phyloP scores from a whole-genome alignment of 2,113 vertebrate genomes.

The Pelmatolapia mariae region DNA sequence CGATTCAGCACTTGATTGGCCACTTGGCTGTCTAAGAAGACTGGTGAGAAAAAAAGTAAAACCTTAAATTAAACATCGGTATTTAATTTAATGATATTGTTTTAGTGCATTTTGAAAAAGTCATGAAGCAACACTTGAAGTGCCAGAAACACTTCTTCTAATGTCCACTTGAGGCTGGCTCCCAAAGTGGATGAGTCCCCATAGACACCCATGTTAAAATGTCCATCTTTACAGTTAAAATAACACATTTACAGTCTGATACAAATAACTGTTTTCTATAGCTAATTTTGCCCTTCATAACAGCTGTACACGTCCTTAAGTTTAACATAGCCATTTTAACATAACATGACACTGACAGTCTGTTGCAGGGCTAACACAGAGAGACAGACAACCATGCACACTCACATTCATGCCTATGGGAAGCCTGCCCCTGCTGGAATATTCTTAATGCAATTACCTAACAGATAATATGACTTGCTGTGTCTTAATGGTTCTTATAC shows the following conservation, averaged over 20 bases:
- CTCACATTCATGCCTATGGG: neutral
- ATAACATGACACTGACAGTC: neutral
- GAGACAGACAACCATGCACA: neutral
- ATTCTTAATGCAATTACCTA: neutral
- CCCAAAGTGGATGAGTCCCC: neutral
- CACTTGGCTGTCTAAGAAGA: slow-evolving; percentile 74
- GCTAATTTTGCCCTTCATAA: neutral
- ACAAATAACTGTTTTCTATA: neutral
- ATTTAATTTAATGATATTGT: neutral
- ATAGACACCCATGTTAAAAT: neutral
- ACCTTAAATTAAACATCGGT: neutral
- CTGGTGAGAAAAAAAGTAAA: slow-evolving; percentile 61
- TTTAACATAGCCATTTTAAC: neutral
- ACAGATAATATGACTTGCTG: neutral
- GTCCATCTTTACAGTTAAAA: neutral
- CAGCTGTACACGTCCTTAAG: neutral
- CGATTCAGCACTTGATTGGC: slow-evolving; percentile 76
- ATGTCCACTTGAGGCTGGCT: neutral
- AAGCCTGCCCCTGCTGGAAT: neutral
- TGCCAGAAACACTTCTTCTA: neutral
- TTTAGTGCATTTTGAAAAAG: neutral
- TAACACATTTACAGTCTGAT: neutral
- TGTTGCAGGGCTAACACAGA: neutral
- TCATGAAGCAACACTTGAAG: neutral
- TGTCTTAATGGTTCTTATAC: neutral